Percentiles rank a stretch among this genome's conserved stretches.
These are phyloP conservation scores for Zelleria hepariella DNA, from an alignment of 2,888 invertebrate genomes.

Conservation along the genomic window DNA sequence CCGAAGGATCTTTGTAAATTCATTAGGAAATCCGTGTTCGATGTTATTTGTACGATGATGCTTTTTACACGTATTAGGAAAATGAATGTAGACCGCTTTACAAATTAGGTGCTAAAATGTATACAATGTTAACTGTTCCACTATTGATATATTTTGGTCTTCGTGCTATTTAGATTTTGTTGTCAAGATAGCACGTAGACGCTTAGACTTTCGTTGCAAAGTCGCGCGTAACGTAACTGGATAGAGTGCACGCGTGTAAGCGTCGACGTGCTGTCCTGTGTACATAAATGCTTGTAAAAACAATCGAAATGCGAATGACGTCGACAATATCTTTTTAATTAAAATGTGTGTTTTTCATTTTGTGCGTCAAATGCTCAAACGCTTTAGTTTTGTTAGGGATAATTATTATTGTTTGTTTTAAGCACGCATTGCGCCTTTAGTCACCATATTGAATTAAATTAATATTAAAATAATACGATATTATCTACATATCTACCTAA, in stretches of 20 bases:
- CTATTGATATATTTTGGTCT: not conserved
- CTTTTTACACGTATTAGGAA: conserved; percentile 35
- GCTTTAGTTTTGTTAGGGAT: not conserved
- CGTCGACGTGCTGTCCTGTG: too few relatives aligned
- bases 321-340: conserved; percentile 59
- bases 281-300: too few relatives aligned
- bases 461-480: not conserved
- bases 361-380: conserved; percentile 1
- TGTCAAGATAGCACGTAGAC: too few relatives aligned
- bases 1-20: conserved; percentile 14
- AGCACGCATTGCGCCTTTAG: conserved; percentile 4
- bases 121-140: conserved; percentile 24
- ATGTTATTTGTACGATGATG: conserved; percentile 41
- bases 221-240: too few relatives aligned
- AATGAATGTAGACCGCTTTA: conserved; percentile 52
- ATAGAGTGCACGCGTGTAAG: too few relatives aligned
- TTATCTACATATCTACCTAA: not conserved
- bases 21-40: conserved; percentile 47
- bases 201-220: too few relatives aligned
- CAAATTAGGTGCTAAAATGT: conserved; percentile 65
- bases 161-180: conserved; percentile 11
- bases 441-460: not conserved
- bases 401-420: not conserved
- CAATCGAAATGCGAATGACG: conserved; percentile 54
- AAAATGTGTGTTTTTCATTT: conserved; percentile 6